Evolutionary conservation across 2,113 vertebrate species (phyloP), one percentile per base, ranked within the genome.

Genomic region (Onychorhynchus coronatus): DNA sequence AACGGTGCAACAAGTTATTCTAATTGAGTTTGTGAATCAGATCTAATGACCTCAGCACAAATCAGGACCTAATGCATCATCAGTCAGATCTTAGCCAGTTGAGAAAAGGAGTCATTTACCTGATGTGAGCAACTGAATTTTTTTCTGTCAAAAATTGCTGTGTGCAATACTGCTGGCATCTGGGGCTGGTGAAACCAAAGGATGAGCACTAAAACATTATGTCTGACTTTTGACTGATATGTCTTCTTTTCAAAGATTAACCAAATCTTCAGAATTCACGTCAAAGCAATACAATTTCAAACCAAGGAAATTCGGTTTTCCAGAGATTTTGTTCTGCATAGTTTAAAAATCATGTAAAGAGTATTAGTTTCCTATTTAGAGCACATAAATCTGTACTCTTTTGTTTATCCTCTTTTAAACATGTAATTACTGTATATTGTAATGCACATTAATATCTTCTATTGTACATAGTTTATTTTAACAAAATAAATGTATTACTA

Each of bases 401-500:
- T 87, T 63, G 85, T 72, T 96, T 96, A 94, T 66, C 73, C 18
- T 76, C 68, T 62, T 92, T 96, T 85, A 91, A 97, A 41, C 27
- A 85, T 94, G 95, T 95, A 95, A 96, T 92, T 91, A 94, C 71
- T 91, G 91, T 94, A 96, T 96, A 97, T 95, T 93, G 71, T 93
- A 91, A 91, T 92, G 89, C 78, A 90, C 66, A 96, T 93, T 89
- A 80, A 65, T 95, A 93, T 72, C 50, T 0, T 89, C 85, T 97
- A 95, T 88, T 97, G 78, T 78, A 95, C 65, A 95, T 80, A 95
- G 88, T 91, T 95, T 94, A 91, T 95, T 97, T 97, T 95, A 95
- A 95, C 91, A 95, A 86, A 98, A 97, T 95, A 96, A 97, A 94
- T 88, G 56, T 47, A 85, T 92, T 96, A 80, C 87, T 53, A 95